A percentile compares a stretch with the other conserved stretches of the same genome.
These are phyloP conservation scores for Drosophila punjabiensis DNA, from an alignment of 1,140 invertebrate genomes.

Conservation along the genomic window DNA sequence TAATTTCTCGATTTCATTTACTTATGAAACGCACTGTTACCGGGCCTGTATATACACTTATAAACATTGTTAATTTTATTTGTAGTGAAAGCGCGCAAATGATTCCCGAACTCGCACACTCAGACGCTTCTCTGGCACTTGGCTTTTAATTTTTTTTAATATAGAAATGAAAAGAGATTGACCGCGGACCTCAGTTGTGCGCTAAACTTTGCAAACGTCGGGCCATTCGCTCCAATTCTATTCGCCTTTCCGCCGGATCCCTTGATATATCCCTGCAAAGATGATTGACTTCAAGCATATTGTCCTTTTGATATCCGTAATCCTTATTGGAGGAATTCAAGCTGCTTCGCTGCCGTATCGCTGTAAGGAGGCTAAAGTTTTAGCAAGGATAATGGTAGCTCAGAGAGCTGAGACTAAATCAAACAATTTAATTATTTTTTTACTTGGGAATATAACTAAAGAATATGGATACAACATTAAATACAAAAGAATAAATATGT, in stretches of 20 bases:
- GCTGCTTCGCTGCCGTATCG: conserved; percentile 21
- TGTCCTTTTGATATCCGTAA: conserved; percentile 18
- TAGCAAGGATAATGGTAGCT: neutral
- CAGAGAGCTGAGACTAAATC: neutral
- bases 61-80: conserved; percentile 60
- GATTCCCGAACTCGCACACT: conserved; percentile 42
- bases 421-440: neutral
- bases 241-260: conserved; percentile 3
- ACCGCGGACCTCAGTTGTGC: conserved; percentile 59
- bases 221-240: conserved; percentile 13
- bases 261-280: neutral
- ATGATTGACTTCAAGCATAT: conserved; percentile 19
- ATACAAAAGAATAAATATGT: neutral
- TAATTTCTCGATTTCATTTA: neutral
- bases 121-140: conserved; percentile 10
- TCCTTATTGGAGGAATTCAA: neutral
- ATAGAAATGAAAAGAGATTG: conserved; percentile 64
- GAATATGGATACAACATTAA: neutral
- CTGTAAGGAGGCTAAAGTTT: conserved; percentile 21
- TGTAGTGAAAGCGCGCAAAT: conserved; percentile 72
- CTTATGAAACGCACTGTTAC: conserved; percentile 20
- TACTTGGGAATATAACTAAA: neutral
- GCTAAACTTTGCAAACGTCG: conserved; percentile 74
- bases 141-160: conserved; percentile 24
- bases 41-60: conserved; percentile 13